Evolutionary conservation across 2,113 vertebrate genomes (phyloP).

Genomic region (Eira barbara): DNA sequence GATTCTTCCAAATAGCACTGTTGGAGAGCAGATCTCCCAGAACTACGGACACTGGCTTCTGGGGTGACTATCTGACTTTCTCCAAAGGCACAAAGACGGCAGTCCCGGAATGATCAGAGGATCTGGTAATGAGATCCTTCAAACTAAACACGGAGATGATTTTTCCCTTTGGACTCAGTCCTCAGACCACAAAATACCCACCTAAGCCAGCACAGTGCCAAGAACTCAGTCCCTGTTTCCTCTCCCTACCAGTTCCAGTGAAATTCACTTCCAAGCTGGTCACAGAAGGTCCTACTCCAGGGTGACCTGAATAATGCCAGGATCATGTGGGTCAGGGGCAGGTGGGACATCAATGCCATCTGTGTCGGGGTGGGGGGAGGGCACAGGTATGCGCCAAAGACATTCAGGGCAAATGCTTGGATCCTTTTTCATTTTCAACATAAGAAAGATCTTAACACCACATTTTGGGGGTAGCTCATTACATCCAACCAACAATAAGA

Average conservation of each 20-base stretch:
- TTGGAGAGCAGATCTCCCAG: not conserved
- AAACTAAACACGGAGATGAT: not conserved
- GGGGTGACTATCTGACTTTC: not conserved
- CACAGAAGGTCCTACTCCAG: not conserved
- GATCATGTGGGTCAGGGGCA: not conserved
- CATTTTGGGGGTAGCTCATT: not conserved
- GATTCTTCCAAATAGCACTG: not conserved
- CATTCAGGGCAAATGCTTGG: not conserved
- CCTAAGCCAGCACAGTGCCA: too few relatives aligned
- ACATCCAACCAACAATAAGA: not conserved
- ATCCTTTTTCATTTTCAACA: not conserved
- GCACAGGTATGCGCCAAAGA: accelerated
- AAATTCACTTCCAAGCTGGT: not conserved
- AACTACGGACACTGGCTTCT: not conserved
- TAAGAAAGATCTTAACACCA: not conserved
- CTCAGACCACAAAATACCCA: not conserved
- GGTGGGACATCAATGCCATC: too few relatives aligned
- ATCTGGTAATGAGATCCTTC: not conserved
- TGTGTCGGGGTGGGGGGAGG: too few relatives aligned
- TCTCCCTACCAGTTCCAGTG: not conserved
- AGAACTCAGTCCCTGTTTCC: accelerated
- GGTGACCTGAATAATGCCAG: not conserved
- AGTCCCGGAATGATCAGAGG: not conserved
- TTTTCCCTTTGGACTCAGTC: not conserved
- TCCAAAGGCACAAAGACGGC: not conserved